Conservation (phyloP, 2,113 vertebrate genomes). For the Eptatretus burgeri region DNA sequence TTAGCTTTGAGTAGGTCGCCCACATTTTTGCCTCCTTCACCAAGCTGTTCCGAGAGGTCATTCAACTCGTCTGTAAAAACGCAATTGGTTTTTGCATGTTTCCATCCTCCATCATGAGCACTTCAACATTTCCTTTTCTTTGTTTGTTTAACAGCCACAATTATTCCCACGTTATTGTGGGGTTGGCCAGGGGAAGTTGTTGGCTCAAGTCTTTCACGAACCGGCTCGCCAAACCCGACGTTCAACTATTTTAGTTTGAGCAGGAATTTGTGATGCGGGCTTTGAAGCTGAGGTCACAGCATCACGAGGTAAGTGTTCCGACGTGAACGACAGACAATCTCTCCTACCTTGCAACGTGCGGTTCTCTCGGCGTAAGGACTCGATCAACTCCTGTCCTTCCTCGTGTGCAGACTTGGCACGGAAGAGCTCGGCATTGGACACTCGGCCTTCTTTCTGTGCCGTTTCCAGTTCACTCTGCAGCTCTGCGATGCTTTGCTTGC, state of each 20-base stretch:
- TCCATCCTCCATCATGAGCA: background rate
- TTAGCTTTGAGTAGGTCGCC: constrained; percentile 21
- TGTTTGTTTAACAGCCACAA: no score
- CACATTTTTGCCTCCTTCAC: constrained; percentile 19
- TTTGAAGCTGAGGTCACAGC: no score
- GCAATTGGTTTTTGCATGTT: background rate
- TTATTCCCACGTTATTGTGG: no score
- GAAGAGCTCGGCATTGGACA: constrained; percentile 21
- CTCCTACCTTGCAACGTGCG: constrained; percentile 19
- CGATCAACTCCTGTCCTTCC: constrained; percentile 19
- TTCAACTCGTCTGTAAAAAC: constrained; percentile 24
- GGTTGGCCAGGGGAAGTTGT: no score
- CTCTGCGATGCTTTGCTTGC: constrained; percentile 22
- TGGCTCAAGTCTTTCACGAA: no score
- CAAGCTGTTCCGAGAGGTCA: constrained; percentile 28
- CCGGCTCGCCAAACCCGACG: no score
- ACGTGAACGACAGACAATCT: constrained; percentile 10
- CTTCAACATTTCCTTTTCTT: background rate
- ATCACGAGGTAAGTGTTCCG: constrained; percentile 11
- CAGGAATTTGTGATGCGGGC: background rate
- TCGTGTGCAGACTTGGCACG: constrained; percentile 20
- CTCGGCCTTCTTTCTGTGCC: constrained; percentile 22
- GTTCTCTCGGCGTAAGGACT: constrained; percentile 20
- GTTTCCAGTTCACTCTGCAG: constrained; percentile 20
- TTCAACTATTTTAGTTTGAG: no score